These are phyloP conservation scores for Cyclophora punctaria DNA, from an alignment of 2,888 invertebrate genomes.

Conservation along the genomic window DNA sequence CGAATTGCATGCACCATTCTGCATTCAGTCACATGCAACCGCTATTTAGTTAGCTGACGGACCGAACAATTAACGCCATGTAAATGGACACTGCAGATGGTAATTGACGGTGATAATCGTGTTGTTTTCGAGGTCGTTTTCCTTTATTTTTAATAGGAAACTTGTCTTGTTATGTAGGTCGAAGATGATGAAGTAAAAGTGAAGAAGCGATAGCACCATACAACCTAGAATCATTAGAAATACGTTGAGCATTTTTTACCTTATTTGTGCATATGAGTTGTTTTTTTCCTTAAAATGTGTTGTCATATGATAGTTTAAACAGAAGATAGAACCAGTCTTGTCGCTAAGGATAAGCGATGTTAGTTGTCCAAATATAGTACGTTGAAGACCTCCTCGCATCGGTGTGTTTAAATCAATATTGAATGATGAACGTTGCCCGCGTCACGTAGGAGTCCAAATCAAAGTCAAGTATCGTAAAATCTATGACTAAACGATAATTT, in stretches of 20 bases:
- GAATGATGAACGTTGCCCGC: constrained; percentile 26
- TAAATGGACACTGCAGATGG: constrained; percentile 5
- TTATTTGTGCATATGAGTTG: no score
- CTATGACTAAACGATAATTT: not conserved
- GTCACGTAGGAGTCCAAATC: constrained; percentile 36
- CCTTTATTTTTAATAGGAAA: no score
- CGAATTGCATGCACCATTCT: constrained; percentile 30
- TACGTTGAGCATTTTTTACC: no score
- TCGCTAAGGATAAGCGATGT: constrained; percentile 2
- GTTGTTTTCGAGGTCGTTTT: constrained; percentile 12
- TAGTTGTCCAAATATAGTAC: constrained; percentile 17
- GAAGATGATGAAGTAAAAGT: no score
- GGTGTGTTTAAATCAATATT: constrained; percentile 25
- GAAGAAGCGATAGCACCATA: no score
- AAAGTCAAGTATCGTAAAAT: not conserved
- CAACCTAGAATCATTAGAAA: no score
- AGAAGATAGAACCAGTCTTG: no score
- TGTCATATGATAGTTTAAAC: no score
- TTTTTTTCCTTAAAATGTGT: no score
- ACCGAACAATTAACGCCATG: constrained; percentile 24
- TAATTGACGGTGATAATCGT: constrained; percentile 23
- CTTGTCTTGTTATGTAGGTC: no score
- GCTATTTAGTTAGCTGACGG: constrained; percentile 11
- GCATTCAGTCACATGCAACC: constrained; percentile 28
- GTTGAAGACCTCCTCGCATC: constrained; percentile 13